Evolutionary conservation across 2,797 vertebrate genomes (phyloP).

Genomic region (Ciconia nigra): DNA sequence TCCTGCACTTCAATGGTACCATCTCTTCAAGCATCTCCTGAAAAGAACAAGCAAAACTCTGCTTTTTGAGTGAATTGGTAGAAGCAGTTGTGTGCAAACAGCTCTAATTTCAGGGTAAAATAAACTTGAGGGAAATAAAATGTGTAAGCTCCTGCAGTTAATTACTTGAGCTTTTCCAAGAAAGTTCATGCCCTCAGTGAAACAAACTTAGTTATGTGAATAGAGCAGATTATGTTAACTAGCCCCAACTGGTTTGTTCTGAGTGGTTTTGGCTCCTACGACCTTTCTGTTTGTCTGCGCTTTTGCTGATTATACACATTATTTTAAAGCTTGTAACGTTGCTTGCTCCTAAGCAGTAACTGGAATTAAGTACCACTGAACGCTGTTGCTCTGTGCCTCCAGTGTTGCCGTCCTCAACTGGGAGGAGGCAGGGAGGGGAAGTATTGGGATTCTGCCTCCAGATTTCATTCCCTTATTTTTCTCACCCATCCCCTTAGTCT

Average conservation of each 20-base stretch:
- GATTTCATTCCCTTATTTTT: not conserved
- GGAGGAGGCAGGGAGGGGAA: not conserved
- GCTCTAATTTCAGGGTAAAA: not conserved
- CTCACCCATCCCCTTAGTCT: not conserved
- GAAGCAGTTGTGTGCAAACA: not conserved
- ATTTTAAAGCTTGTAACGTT: not conserved
- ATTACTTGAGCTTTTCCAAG: constrained; percentile 31
- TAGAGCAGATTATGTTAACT: constrained; percentile 43
- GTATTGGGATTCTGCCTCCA: not conserved
- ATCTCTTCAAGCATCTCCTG: not conserved
- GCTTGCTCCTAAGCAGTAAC: not conserved
- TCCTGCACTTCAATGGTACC: not conserved
- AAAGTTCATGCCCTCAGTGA: constrained; percentile 44
- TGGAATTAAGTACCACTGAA: not conserved
- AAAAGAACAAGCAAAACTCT: not conserved
- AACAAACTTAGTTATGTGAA: constrained; percentile 32
- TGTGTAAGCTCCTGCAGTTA: constrained; percentile 15
- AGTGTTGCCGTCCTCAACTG: not conserved
- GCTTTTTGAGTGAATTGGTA: not conserved
- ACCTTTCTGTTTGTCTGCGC: constrained; percentile 7
- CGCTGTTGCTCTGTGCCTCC: not conserved
- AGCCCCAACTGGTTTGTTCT: constrained; percentile 13
- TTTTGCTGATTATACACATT: not conserved
- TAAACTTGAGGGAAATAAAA: constrained; percentile 6
- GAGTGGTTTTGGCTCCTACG: not conserved